These are phyloP conservation scores for Falco naumanni DNA, from an alignment of 2,797 vertebrate genomes.

Conservation along the genomic window DNA sequence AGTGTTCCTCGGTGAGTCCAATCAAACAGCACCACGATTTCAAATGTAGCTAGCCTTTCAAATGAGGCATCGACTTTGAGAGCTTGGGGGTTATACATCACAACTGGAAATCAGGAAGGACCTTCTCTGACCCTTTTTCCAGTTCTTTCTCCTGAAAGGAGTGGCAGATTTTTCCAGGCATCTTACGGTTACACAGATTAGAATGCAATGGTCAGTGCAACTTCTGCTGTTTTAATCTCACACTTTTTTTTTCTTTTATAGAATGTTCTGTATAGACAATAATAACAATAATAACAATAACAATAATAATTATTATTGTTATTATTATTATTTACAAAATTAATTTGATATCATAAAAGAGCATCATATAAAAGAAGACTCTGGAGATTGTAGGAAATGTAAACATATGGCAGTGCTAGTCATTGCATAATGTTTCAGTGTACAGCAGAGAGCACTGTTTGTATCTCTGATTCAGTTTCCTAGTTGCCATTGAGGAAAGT, in stretches of 20 bases:
- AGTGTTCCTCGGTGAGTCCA: fast-evolving
- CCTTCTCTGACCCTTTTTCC: not conserved
- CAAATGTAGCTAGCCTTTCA: not conserved
- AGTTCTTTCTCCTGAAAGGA: not conserved
- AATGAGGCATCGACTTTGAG: not conserved
- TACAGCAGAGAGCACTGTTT: conserved; percentile 13
- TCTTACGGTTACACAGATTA: not conserved
- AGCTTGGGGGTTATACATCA: not conserved
- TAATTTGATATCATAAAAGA: not conserved
- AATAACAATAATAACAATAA: no score
- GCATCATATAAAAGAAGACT: not conserved
- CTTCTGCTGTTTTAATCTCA: not conserved
- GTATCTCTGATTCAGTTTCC: not conserved
- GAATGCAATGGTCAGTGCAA: not conserved
- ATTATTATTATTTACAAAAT: not conserved
- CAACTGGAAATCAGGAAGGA: not conserved
- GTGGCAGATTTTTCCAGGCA: not conserved
- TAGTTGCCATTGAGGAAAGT: not conserved
- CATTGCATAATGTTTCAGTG: not conserved
- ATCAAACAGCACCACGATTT: not conserved
- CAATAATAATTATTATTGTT: not conserved
- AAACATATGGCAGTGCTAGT: not conserved
- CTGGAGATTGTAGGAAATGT: not conserved
- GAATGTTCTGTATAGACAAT: not conserved
- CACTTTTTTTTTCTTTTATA: not conserved